Base-by-base conservation (phyloP, 1,140 invertebrate genomes). In the Plodia interpunctella region DNA sequence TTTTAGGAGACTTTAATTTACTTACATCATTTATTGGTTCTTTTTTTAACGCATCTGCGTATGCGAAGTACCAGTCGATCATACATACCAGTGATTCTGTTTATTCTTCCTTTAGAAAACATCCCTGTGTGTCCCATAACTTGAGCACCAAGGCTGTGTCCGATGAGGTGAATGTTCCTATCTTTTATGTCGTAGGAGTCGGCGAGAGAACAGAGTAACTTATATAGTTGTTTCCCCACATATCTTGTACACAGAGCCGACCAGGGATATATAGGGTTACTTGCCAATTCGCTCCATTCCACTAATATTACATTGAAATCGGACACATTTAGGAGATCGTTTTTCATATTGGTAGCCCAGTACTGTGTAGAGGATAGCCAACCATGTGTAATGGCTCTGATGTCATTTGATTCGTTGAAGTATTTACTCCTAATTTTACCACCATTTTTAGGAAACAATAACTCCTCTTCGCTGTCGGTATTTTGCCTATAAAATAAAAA, bases 71-170 rank as follows among this genome's bases (percentile, higher is more conserved):
- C n/a, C n/a, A n/a, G n/a, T 9, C 28, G 28, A 9, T 28, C 9
- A 5, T 32, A 44, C 51, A 69, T 69, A 90, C 92, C 93, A 4
- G 94, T 94, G 0, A 95, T 91, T 77, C 94, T 90, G 17, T 88
- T 80, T 4, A 94, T 62, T 66, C 79, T 91, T 32, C 91, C 88
- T 55, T 84, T 85, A 2, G 91, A 80, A 62, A 90, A 90, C 57
- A 88, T 90, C 0, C 96, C 97, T 0, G 95, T 93, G 77, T 96
- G 96, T 13, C 97, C 97, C 68, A 96, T 95, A 10, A 97, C 94
- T 55, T 98, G 97, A 0, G 97, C 96, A 11, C 97, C 97, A 30
- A 98, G 90, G 72, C 96, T 97, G 83, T 97, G 97, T 0, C 97
- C 94, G 50, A 94, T 92, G 38, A 95, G 84, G 80, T 95, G 94